These are phyloP conservation scores for Tenebrosternarchus preto DNA, from an alignment of 2,113 vertebrate genomes.

Conservation along the genomic window DNA sequence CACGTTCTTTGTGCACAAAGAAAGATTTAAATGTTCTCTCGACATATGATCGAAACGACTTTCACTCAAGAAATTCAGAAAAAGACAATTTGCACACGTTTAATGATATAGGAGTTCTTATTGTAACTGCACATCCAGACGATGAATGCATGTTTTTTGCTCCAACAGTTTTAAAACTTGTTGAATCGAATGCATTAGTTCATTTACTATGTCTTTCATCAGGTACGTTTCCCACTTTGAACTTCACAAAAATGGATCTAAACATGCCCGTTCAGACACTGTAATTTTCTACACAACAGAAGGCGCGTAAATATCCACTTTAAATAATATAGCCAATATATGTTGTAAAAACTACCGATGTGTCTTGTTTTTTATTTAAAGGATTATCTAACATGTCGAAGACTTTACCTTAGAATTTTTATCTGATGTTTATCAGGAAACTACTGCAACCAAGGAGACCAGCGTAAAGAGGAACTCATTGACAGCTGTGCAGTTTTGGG, in stretches of 20 bases:
- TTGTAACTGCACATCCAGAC: conserved; percentile 93
- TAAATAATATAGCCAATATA: not conserved
- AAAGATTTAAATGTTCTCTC: not conserved
- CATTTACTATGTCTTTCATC: conserved; percentile 88
- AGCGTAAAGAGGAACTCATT: conserved; percentile 87
- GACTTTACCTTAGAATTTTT: conserved; percentile 22
- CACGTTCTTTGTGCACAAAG: not conserved
- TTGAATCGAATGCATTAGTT: conserved; percentile 67
- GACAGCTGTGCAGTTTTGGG: conserved; percentile 87
- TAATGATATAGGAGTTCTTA: conserved; percentile 63
- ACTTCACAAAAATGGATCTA: not conserved
- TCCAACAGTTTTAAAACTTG: conserved; percentile 81
- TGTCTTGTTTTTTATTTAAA: not conserved
- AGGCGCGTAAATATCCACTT: not conserved
- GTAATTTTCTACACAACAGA: not conserved
- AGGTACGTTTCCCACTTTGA: conserved; percentile 76
- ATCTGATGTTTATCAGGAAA: conserved; percentile 79
- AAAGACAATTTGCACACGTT: not conserved
- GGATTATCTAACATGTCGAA: not conserved
- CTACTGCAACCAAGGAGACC: conserved; percentile 88
- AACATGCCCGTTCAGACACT: not conserved
- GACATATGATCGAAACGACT: not conserved
- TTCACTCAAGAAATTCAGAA: not conserved
- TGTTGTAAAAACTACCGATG: not conserved
- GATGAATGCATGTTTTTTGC: conserved; percentile 97